Base-by-base conservation (phyloP, 2,113 vertebrate genomes). In the Colius striatus region DNA sequence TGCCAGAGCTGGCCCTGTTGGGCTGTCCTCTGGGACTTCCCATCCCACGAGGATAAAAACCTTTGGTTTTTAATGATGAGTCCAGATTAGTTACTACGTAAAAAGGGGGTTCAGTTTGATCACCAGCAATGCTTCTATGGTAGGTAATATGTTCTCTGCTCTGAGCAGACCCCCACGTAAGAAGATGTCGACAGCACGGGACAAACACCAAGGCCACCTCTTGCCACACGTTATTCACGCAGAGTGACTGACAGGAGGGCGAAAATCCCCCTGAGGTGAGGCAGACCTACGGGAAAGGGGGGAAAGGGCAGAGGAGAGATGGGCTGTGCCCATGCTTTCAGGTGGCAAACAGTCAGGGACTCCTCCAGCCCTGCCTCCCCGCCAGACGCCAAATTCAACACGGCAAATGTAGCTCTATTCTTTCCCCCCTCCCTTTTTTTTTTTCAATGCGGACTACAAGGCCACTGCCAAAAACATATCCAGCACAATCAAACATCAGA, bases 401-500 rank as follows among this genome's bases (percentile, higher is more conserved):
- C 89, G 30, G 92, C 96, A 87, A 97, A 97, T 90, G 97, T 94
- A 82, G 97, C 92, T 84, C 96, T 96, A 89, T 98, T 97, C 97
- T 96, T 65, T 12, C 8, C 30, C 50, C 23, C 60, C 23, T 21
- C 14, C 4, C 1, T 1, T 51, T 43, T 47, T 34, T 95, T 92
- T 95, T 75, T 90, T 97, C 97, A 96, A 95, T 97, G 96, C 16
- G 10, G 95, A 95, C 97, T 98, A 93, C 97, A 89, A 97, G 98
- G 94, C 98, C 97, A 90, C 96, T 98, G 98, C 98, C 98, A 98
- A 98, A 98, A 98, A 97, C 98, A 98, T 98, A 98, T 95, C 98
- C 97, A 94, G 96, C 98, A 98, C 98, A 98, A 98, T 98, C 98
- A 98, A 98, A 98, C 98, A 98, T 98, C 98, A 98, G 98, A 98